Percentiles rank a stretch among this genome's conserved stretches.
phyloP scores from a whole-genome alignment of 1,140 invertebrate species.

The Apis mellifera region DNA sequence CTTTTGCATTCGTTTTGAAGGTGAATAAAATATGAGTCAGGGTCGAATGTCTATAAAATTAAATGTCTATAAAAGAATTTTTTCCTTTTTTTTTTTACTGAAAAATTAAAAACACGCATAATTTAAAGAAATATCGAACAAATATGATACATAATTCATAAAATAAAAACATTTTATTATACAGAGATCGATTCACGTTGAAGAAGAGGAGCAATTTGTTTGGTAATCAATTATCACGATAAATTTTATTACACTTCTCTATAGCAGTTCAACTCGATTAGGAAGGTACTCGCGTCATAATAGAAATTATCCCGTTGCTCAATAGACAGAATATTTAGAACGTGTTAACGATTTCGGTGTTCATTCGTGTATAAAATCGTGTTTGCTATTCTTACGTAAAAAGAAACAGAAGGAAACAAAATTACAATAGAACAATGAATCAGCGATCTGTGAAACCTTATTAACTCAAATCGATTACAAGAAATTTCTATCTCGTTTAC shows the following conservation, averaged over 20 bases:
- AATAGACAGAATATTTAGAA: slow-evolving; percentile 35
- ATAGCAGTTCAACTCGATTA: neutral
- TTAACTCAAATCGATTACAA: neutral
- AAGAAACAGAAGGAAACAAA: slow-evolving; percentile 14
- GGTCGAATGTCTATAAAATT: neutral
- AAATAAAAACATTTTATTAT: neutral
- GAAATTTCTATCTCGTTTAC: neutral
- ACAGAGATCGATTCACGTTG: neutral
- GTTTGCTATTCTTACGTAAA: neutral
- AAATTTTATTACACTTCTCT: slow-evolving; percentile 41
- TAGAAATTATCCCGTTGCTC: slow-evolving; percentile 39
- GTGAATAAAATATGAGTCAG: neutral
- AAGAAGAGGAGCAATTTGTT: neutral
- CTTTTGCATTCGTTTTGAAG: neutral
- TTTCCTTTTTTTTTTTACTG: too few species aligned
- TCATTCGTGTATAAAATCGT: slow-evolving; percentile 25
- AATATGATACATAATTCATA: neutral
- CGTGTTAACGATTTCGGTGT: slow-evolving; percentile 36
- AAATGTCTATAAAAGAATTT: neutral
- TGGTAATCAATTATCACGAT: slow-evolving; percentile 36
- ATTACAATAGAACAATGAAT: neutral
- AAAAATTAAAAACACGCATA: neutral
- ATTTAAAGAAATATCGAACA: neutral
- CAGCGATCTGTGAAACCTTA: neutral
- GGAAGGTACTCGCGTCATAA: slow-evolving; percentile 17